Conservation (phyloP, 1,140 invertebrate genomes). For the Hyphantria cunea region DNA sequence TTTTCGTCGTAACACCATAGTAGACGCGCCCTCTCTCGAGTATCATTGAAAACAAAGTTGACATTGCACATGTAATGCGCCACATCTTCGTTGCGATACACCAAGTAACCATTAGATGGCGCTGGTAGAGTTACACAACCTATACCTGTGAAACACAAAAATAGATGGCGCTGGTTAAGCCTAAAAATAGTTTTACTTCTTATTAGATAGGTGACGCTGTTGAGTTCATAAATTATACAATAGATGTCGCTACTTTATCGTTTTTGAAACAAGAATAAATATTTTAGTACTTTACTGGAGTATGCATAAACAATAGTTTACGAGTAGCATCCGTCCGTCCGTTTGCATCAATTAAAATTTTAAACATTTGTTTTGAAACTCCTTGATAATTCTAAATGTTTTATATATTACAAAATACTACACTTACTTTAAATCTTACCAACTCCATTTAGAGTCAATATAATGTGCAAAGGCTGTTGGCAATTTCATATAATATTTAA, state of each 20-base stretch:
- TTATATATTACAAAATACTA: too few species aligned
- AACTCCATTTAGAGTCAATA: too few species aligned
- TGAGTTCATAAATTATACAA: background rate
- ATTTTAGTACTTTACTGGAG: too few species aligned
- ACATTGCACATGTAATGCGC: conserved; percentile 84
- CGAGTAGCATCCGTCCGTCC: too few species aligned
- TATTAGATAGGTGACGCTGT: background rate
- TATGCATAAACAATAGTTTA: too few species aligned
- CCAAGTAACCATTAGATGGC: conserved; percentile 83
- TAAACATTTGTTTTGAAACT: too few species aligned
- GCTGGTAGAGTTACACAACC: conserved; percentile 82
- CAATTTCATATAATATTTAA: too few species aligned
- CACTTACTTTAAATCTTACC: too few species aligned
- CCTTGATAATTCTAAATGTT: too few species aligned
- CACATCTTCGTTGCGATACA: conserved; percentile 80
- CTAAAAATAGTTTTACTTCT: background rate
- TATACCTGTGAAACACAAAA: conserved; percentile 70
- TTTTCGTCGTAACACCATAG: conserved; percentile 82
- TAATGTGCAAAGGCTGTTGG: too few species aligned
- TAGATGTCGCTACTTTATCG: conserved; percentile 2
- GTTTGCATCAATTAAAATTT: too few species aligned
- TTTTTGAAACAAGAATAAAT: background rate
- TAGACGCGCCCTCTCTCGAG: conserved; percentile 72
- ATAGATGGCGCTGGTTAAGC: conserved; percentile 28
- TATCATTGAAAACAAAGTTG: conserved; percentile 83